Evolutionary conservation across 2,797 vertebrate species (phyloP).

Genomic region (Galagoides demidoff): DNA sequence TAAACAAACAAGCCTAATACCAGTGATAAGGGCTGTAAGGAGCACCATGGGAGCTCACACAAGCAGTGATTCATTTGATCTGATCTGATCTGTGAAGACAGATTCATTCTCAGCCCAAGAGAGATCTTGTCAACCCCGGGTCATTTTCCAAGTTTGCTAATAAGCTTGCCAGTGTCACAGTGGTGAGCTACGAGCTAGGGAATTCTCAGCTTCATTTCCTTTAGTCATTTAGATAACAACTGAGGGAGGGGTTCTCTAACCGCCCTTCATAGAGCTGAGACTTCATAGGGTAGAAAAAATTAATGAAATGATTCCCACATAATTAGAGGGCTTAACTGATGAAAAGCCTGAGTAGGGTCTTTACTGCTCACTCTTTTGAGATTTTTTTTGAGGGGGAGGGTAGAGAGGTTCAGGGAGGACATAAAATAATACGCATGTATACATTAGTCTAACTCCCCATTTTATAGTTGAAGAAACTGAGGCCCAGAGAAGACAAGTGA

Average conservation of each 20-base stretch:
- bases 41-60: fast-evolving
- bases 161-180: neutral
- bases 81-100: neutral
- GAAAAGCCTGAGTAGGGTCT: neutral
- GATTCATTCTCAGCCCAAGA: neutral
- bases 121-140: constrained; percentile 14
- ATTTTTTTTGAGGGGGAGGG: neutral
- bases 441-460: neutral
- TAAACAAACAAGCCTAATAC: neutral
- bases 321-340: constrained; percentile 41
- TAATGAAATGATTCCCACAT: constrained; percentile 43
- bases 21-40: neutral
- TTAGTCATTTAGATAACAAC: constrained; percentile 17
- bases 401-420: neutral
- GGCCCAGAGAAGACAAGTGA: neutral
- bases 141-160: constrained; percentile 25
- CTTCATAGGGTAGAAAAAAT: neutral
- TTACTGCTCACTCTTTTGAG: neutral
- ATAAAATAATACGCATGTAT: neutral
- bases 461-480: constrained; percentile 12
- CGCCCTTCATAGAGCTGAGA: neutral
- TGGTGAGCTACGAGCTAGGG: neutral
- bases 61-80: neutral
- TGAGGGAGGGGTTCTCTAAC: neutral
- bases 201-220: constrained; percentile 44